These are phyloP conservation scores for Lagothrix lagotricha DNA, from an alignment of 2,797 vertebrate species.

Conservation along the genomic window DNA sequence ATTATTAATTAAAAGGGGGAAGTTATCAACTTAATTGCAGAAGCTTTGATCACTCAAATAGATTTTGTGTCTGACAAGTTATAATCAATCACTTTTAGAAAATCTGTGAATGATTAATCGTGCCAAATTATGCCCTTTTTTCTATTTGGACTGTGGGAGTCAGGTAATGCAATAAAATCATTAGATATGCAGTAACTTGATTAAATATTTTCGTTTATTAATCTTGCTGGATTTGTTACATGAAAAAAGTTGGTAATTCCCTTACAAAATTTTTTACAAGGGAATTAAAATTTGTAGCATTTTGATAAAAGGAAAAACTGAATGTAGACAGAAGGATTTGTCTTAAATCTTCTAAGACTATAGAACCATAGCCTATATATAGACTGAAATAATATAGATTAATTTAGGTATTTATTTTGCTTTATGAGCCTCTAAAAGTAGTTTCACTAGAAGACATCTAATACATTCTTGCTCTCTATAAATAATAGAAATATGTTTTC, in stretches of 20 bases:
- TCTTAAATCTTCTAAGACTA: background rate
- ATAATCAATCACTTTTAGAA: slow-evolving; percentile 32
- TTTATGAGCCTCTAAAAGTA: slow-evolving; percentile 5
- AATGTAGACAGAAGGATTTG: background rate
- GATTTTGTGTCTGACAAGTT: slow-evolving; percentile 25
- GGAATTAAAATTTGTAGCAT: background rate
- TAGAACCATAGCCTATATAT: background rate
- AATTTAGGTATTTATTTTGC: slow-evolving; percentile 43
- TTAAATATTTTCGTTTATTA: slow-evolving; percentile 35
- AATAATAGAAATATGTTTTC: slow-evolving; percentile 26
- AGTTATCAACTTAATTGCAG: slow-evolving; percentile 32
- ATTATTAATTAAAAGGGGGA: slow-evolving; percentile 18
- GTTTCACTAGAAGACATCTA: slow-evolving; percentile 12
- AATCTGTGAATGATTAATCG: background rate
- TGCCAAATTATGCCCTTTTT: slow-evolving; percentile 1
- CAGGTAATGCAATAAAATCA: background rate
- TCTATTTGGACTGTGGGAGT: background rate
- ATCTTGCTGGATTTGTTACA: slow-evolving; percentile 21
- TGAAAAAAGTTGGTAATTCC: slow-evolving; percentile 29
- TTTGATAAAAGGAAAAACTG: slow-evolving; percentile 1
- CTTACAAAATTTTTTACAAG: slow-evolving; percentile 18
- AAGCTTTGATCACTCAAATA: background rate
- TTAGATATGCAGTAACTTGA: slow-evolving; percentile 1
- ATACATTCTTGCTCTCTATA: slow-evolving; percentile 18
- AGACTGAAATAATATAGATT: slow-evolving; percentile 16